These are phyloP conservation scores for Polyommatus icarus DNA, from an alignment of 2,888 invertebrate genomes.

Conservation along the genomic window DNA sequence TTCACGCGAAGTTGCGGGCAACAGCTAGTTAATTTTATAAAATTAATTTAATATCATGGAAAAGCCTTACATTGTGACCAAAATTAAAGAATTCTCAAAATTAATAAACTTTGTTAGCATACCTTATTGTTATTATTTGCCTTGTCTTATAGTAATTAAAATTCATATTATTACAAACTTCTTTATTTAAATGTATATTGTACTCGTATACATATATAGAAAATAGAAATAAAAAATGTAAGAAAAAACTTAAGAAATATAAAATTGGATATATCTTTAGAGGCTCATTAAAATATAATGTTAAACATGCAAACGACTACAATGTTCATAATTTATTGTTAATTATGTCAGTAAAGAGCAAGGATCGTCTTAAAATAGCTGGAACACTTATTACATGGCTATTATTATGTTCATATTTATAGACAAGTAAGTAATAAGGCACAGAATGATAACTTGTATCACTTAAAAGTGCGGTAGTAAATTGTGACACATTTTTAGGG, in stretches of 20 bases:
- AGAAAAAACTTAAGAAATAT: background rate
- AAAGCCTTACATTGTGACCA: too few species aligned
- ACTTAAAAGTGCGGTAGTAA: background rate
- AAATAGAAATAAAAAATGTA: too few species aligned
- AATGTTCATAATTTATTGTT: conserved; percentile 14
- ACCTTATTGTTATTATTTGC: too few species aligned
- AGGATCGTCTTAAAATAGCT: conserved; percentile 25
- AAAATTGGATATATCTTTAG: background rate
- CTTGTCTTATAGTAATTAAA: too few species aligned
- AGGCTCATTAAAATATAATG: background rate
- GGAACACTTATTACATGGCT: conserved; percentile 21
- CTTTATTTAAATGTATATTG: too few species aligned
- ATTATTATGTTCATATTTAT: conserved; percentile 13
- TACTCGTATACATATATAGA: too few species aligned
- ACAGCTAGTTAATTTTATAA: too few species aligned
- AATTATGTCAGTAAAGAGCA: conserved; percentile 22
- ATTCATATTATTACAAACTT: too few species aligned
- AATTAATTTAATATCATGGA: too few species aligned
- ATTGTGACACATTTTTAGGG: conserved; percentile 17
- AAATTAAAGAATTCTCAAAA: too few species aligned
- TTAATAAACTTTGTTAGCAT: too few species aligned
- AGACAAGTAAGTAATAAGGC: conserved; percentile 9
- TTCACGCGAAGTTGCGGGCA: too few species aligned
- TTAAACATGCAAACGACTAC: conserved; percentile 3
- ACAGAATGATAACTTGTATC: conserved; percentile 7